Percentiles rank a stretch among this genome's conserved stretches.
These are phyloP conservation scores for Xylocampa areola DNA, from an alignment of 2,888 invertebrate genomes.

Conservation along the genomic window DNA sequence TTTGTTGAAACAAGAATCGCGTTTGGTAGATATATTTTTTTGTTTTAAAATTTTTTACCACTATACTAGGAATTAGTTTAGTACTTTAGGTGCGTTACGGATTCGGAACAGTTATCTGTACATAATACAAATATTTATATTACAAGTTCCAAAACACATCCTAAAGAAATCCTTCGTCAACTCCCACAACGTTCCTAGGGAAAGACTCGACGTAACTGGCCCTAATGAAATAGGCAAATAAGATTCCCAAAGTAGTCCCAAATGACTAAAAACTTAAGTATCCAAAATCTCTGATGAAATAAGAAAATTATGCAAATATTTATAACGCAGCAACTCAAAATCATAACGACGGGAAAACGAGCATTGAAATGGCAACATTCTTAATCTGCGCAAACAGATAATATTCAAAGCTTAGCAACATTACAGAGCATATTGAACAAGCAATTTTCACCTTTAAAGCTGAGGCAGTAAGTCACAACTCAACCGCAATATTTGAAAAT, in stretches of 20 bases:
- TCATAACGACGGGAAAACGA: constrained; percentile 70
- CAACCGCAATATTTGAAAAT: constrained; percentile 58
- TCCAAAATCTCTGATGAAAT: constrained; percentile 44
- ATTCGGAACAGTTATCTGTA: too few species aligned
- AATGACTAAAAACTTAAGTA: constrained; percentile 40
- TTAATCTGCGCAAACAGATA: constrained; percentile 78
- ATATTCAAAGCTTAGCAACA: constrained; percentile 68
- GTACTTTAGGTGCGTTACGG: too few species aligned
- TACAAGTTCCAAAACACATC: too few species aligned
- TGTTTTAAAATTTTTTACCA: too few species aligned
- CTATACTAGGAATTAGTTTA: too few species aligned
- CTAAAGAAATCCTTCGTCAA: too few species aligned
- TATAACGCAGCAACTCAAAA: constrained; percentile 56
- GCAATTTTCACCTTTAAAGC: constrained; percentile 68
- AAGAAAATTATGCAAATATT: constrained; percentile 58
- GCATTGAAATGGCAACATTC: constrained; percentile 74
- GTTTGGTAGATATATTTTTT: too few species aligned
- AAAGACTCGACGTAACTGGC: not conserved
- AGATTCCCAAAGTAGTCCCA: constrained; percentile 35
- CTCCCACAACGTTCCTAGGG: too few species aligned
- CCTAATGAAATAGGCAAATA: not conserved
- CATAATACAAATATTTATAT: too few species aligned
- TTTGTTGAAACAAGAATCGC: too few species aligned
- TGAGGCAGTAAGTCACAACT: constrained; percentile 60
- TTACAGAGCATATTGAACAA: constrained; percentile 45